Conservation (phyloP, 2,113 vertebrate genomes). For the Crypturellus undulatus region DNA sequence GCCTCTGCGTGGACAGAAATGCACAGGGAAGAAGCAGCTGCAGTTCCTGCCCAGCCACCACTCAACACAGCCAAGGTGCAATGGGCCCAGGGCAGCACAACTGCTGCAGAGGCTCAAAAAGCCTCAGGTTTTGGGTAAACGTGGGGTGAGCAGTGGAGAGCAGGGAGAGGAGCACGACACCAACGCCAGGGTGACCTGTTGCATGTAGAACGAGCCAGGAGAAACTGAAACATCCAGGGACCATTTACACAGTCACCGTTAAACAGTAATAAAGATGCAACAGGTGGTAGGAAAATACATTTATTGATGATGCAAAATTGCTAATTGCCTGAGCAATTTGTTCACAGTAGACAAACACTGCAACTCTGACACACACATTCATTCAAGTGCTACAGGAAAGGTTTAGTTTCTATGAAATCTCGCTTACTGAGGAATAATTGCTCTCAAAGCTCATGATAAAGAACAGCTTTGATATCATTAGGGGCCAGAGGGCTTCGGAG, state of each 20-base stretch:
- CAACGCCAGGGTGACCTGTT: neutral
- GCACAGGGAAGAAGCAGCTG: too few species aligned
- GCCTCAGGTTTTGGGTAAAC: neutral
- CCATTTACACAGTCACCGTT: neutral
- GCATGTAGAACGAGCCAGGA: neutral
- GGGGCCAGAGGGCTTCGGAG: neutral
- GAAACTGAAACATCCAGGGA: neutral
- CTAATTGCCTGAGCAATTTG: neutral
- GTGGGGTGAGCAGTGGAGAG: neutral
- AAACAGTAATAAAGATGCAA: neutral
- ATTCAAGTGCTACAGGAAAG: neutral
- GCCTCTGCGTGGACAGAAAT: too few species aligned
- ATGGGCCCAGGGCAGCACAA: too few species aligned
- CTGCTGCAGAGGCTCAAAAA: too few species aligned
- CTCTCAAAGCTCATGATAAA: neutral
- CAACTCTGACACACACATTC: neutral
- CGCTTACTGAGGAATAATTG: neutral
- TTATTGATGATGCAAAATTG: slow-evolving; percentile 31
- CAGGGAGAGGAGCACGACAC: neutral
- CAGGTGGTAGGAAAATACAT: neutral
- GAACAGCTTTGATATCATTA: neutral
- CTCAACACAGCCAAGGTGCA: too few species aligned
- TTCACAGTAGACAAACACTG: neutral
- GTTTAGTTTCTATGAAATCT: neutral
- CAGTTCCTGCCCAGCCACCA: too few species aligned